Evolutionary conservation across 2,888 invertebrate genomes (phyloP), one percentile per base, ranked within the genome.

Genomic region (Petrophora chlorosata): DNA sequence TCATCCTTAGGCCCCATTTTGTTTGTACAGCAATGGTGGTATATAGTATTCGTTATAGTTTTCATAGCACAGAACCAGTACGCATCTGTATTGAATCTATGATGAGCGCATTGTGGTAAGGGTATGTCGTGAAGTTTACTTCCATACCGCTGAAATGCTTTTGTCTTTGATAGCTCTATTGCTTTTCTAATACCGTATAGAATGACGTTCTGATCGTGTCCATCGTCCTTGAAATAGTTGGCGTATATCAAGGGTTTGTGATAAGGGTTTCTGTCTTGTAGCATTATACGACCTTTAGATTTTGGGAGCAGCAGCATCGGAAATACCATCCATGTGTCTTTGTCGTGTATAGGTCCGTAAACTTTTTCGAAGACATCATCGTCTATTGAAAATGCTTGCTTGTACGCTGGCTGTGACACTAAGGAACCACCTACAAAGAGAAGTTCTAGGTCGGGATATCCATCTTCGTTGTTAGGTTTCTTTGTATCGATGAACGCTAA

Each of bases 31-130:
- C 89, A 90, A 56, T 91, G 91, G 60, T 92, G 92, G 56, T 92
- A 91, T 53, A 92, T 86, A 0, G 92, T 91, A 29, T 83, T 89
- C 0, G 92, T 91, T 32, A 90, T 77, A n/a, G 83, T 83, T 47
- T 71, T 82, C 54, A 86, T 81, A 36, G 93, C 92, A 56, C 96
- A 96, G 23, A 90, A 91, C 93, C 94, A 94, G 69, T 95, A 96
- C 3, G 90, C 91, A 65, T 94, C 94, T 0, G 92, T 91, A 22
- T 85, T 79, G 58, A 92, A 92, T 32, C 71, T 76, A 32, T 88
- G 76, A 7, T 89, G 72, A 13, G 86, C 82, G 66, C 94, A 94
- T 5, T 90, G 92, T 0, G 92, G 92, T 42, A 92, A 82, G 0
- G 85, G 82, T 8, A 91, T 79, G 17, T 83, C 82, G 57, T 93